phyloP scores from a whole-genome alignment of 2,797 vertebrate species.

The Macroramphosus scolopax region DNA sequence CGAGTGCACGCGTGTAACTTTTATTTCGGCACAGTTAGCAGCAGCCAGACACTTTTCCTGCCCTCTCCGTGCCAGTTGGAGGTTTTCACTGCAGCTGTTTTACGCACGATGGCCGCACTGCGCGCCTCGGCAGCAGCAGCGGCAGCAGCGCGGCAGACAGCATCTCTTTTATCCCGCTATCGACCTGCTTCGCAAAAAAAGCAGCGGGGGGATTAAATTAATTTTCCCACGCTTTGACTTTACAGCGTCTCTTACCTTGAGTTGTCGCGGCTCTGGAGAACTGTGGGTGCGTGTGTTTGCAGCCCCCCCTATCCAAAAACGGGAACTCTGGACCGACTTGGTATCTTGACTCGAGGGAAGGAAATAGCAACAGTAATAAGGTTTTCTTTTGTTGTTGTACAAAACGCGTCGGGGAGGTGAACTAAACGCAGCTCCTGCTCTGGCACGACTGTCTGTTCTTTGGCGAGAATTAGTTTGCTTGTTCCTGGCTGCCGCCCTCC shows the following conservation, averaged over 20 bases:
- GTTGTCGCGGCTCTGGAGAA: constrained; percentile 57
- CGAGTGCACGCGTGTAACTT: no score
- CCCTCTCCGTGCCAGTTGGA: no score
- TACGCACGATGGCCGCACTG: no score
- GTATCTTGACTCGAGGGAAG: constrained; percentile 16
- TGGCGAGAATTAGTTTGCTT: constrained; percentile 72
- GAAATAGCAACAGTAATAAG: background rate
- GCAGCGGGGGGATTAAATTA: no score
- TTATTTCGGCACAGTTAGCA: no score
- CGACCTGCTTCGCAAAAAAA: no score
- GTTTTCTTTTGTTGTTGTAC: constrained; percentile 10
- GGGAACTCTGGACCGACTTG: constrained; percentile 45
- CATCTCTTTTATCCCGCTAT: no score
- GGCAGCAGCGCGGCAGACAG: no score
- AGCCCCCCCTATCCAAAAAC: constrained; percentile 52
- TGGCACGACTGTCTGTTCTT: constrained; percentile 60
- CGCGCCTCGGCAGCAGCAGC: no score
- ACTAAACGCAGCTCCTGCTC: constrained; percentile 51
- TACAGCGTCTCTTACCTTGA: constrained; percentile 75
- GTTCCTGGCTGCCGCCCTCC: constrained; percentile 69
- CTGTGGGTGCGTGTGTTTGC: constrained; percentile 46
- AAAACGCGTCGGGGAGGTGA: constrained; percentile 43
- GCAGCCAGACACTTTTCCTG: no score
- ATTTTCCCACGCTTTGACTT: no score
- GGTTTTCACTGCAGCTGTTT: no score